Conservation (phyloP, 2,888 invertebrate species). For the Flexamia atlantica region DNA sequence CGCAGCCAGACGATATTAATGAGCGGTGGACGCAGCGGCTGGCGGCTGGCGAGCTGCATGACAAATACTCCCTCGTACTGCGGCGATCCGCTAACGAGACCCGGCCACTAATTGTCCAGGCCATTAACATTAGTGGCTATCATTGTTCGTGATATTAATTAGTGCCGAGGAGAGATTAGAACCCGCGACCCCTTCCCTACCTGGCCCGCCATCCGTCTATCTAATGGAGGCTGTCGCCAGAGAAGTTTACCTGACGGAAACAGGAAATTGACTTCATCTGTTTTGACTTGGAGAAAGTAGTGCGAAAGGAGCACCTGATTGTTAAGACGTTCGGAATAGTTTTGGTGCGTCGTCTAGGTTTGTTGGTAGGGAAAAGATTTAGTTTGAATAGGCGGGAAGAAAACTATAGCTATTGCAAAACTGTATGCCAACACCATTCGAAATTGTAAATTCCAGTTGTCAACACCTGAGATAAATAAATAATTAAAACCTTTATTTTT, state of each 20-base stretch:
- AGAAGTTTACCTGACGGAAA: neutral
- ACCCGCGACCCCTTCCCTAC: conserved; percentile 28
- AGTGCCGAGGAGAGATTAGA: conserved; percentile 38
- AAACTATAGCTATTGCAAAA: too few relatives aligned
- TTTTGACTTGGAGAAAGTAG: conserved; percentile 23
- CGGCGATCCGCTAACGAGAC: conserved; percentile 28
- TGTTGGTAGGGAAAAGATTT: too few relatives aligned
- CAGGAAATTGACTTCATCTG: conserved; percentile 38
- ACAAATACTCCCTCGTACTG: conserved; percentile 28
- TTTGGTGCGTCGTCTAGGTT: too few relatives aligned
- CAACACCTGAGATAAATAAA: too few relatives aligned
- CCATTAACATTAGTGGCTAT: conserved; percentile 25
- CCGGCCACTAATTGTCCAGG: neutral
- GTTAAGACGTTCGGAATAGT: too few relatives aligned
- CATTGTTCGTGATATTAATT: conserved; percentile 32
- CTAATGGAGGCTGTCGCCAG: conserved; percentile 11
- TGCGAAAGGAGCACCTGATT: neutral
- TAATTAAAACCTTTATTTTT: too few relatives aligned
- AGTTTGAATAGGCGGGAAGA: too few relatives aligned
- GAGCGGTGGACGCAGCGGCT: neutral
- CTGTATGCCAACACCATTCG: too few relatives aligned
- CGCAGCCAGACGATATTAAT: conserved; percentile 19
- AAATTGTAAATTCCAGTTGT: too few relatives aligned
- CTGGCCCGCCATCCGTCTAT: neutral
- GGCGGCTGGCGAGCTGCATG: conserved; percentile 1